phyloP scores from a whole-genome alignment of 2,888 invertebrate species.

The Neelides folsomi region DNA sequence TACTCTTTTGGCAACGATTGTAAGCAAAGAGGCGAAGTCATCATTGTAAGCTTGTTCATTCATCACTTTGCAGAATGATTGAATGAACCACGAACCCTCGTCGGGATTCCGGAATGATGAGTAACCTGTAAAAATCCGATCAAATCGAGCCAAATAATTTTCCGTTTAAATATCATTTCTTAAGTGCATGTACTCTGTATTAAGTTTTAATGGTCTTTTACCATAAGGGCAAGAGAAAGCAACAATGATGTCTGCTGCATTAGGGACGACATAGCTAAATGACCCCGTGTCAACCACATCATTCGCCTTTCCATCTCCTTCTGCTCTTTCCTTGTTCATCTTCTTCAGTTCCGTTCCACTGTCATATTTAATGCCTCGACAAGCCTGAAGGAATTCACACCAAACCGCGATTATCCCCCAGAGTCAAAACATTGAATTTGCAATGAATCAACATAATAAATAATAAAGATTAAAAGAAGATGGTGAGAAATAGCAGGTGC shows the following conservation, averaged over 20 bases:
- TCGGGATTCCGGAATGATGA: conserved; percentile 91
- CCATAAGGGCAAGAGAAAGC: conserved; percentile 30
- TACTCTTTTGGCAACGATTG: conserved; percentile 49
- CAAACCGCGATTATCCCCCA: neutral
- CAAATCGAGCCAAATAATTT: neutral
- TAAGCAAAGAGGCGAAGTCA: conserved; percentile 72
- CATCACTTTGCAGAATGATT: conserved; percentile 71
- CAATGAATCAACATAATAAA: too few species aligned
- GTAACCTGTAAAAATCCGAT: conserved; percentile 48
- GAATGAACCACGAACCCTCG: conserved; percentile 92
- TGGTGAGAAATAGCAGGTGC: neutral
- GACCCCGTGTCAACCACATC: conserved; percentile 27
- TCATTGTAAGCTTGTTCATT: conserved; percentile 55
- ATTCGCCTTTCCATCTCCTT: neutral
- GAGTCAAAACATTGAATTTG: neutral
- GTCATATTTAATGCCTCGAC: conserved; percentile 27
- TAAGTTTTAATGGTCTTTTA: neutral
- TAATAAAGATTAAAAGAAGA: neutral
- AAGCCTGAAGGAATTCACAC: conserved; percentile 16
- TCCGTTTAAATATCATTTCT: neutral
- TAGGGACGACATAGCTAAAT: conserved; percentile 31
- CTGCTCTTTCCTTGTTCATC: neutral
- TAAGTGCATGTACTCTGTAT: neutral
- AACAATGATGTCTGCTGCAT: conserved; percentile 29
- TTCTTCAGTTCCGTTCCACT: conserved; percentile 12